phyloP scores from a whole-genome alignment of 2,888 invertebrate genomes.

The Pollenia amentaria region DNA sequence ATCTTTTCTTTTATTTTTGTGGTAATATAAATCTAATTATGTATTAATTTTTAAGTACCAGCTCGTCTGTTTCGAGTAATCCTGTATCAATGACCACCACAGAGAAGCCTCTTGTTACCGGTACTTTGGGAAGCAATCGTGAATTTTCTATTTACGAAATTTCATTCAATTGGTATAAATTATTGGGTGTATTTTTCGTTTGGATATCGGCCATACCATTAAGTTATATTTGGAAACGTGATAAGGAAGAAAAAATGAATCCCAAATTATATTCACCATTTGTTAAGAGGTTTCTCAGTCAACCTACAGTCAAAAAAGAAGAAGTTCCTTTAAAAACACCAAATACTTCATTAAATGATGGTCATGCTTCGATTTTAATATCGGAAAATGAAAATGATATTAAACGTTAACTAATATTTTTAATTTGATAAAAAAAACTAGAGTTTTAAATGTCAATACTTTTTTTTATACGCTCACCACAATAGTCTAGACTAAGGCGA shows the following conservation, averaged over 20 bases:
- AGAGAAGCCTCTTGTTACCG: slow-evolving; percentile 71
- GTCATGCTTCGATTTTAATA: slow-evolving; percentile 45
- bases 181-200: slow-evolving; percentile 85
- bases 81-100: slow-evolving; percentile 35
- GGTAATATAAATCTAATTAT: background rate
- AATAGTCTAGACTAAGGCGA: too few species aligned
- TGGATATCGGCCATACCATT: slow-evolving; percentile 86
- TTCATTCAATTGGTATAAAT: slow-evolving; percentile 87
- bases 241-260: slow-evolving; percentile 78
- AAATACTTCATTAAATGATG: slow-evolving; percentile 36
- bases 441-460: too few species aligned
- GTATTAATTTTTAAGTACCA: slow-evolving; percentile 40
- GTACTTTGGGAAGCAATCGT: slow-evolving; percentile 77
- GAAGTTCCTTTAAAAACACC: slow-evolving; percentile 73
- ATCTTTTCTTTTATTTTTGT: background rate
- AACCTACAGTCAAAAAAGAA: slow-evolving; percentile 67
- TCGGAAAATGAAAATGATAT: slow-evolving; percentile 1
- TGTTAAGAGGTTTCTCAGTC: slow-evolving; percentile 76
- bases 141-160: slow-evolving; percentile 86
- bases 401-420: background rate
- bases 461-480: too few species aligned
- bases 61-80: background rate
- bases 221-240: slow-evolving; percentile 85
- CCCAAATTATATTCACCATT: slow-evolving; percentile 81
- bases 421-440: too few species aligned